Conservation (phyloP, 2,797 vertebrate species). For the Oreochromis grahami region DNA sequence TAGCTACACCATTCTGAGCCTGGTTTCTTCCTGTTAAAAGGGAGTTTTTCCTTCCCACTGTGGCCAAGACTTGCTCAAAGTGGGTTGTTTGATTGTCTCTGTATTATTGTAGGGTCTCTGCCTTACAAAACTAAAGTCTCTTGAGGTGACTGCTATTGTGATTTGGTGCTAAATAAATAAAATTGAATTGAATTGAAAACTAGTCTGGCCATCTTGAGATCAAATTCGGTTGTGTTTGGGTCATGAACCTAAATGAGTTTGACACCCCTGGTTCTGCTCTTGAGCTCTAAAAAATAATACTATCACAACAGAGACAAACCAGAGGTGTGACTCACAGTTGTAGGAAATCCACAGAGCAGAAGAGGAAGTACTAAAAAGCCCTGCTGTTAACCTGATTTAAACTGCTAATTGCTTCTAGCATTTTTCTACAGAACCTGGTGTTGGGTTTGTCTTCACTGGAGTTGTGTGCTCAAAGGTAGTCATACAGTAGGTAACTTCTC, state of each 20-base stretch:
- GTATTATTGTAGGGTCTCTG: neutral
- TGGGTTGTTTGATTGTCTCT: neutral
- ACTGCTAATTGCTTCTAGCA: neutral
- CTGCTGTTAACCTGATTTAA: neutral
- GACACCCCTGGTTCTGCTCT: neutral
- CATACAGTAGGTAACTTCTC: neutral
- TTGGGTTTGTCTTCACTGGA: neutral
- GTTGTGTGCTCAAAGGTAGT: neutral
- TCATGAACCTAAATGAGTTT: neutral
- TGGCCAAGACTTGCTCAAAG: neutral
- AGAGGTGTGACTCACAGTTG: neutral
- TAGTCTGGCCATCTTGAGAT: neutral
- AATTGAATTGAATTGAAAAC: neutral
- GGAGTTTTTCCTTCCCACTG: neutral
- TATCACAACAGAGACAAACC: neutral
- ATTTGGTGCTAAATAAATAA: neutral
- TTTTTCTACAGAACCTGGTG: neutral
- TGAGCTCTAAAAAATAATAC: neutral
- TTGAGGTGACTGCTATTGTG: neutral
- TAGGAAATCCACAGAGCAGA: neutral
- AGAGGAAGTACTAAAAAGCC: neutral
- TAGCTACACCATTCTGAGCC: neutral
- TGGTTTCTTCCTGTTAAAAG: neutral
- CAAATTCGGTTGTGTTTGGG: neutral
- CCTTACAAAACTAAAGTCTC: neutral